Evolutionary conservation across 2,888 invertebrate genomes (phyloP), one percentile per base, ranked within the genome.

Genomic region (Dorcus hopei): DNA sequence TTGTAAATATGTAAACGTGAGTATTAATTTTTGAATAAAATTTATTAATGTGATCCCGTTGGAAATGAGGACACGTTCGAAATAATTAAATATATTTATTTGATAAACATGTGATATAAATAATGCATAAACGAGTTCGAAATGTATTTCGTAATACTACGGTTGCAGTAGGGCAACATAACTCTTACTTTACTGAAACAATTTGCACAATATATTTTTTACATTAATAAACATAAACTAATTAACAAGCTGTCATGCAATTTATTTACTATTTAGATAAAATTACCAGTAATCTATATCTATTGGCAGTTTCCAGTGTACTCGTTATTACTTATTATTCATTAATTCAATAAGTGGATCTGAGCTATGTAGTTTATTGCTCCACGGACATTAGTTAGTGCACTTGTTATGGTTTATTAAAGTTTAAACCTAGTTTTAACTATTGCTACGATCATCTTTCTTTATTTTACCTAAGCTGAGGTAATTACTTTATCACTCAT

Each of bases 301-400:
- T 63, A 63, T 59, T 63, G 63, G 63, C 63, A 63, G 63, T 63
- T 63, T 57, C 48, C n/a, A 56, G 54, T 57, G 48, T 60, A 40
- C 50, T 54, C 11, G 23, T 38, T 59, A 49, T 54, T 51, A 51
- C n/a, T 51, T 51, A 51, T 51, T 19, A 51, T 51, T 19, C 9
- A 51, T 39, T 40, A 9, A 11, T 45, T 11, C 19, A 19, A 45
- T 45, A 19, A 16, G 23, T 23, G 23, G 23, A 45, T 45, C 9
- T 11, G 45, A 19, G 11, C 42, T 42, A 42, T 42, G 42, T 6
- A 42, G 11, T 14, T 42, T 11, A 42, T 42, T 42, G 14, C 11
- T 14, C 42, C 42, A 42, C 7, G 7, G 42, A 42, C 14, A 7
- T 42, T 9, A 16, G 42, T 6, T 42, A 14, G 42, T 33, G 26